These are phyloP conservation scores for Grammomys surdaster DNA, from an alignment of 2,113 vertebrate genomes.

Conservation along the genomic window DNA sequence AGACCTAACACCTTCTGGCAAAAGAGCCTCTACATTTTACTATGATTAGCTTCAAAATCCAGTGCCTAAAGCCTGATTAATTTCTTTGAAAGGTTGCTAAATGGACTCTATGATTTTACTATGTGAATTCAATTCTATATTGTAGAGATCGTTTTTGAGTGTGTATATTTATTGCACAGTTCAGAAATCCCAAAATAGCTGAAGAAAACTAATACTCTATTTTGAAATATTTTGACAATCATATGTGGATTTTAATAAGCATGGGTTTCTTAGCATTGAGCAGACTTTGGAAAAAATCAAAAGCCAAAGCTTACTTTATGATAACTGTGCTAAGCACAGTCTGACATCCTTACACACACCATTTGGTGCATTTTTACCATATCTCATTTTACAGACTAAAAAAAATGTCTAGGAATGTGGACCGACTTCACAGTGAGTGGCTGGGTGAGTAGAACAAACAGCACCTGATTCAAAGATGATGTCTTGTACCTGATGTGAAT, in stretches of 20 bases:
- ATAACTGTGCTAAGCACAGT: neutral
- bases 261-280: constrained; percentile 2
- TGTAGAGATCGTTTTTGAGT: constrained; percentile 17
- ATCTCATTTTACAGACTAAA: neutral
- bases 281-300: neutral
- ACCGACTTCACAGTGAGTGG: neutral
- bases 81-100: constrained; percentile 5
- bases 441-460: neutral
- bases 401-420: neutral
- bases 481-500: neutral
- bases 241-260: neutral
- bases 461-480: neutral
- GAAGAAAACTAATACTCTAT: neutral
- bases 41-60: neutral
- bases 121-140: neutral
- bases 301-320: neutral
- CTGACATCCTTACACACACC: neutral
- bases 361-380: neutral
- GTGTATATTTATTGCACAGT: neutral
- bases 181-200: constrained; percentile 29
- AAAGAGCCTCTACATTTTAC: neutral
- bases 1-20: neutral
- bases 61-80: constrained; percentile 7
- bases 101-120: neutral
- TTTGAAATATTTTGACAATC: constrained; percentile 18